Evolutionary conservation across 2,113 vertebrate species (phyloP), one percentile per base, ranked within the genome.

Genomic region (Pteropus alecto): DNA sequence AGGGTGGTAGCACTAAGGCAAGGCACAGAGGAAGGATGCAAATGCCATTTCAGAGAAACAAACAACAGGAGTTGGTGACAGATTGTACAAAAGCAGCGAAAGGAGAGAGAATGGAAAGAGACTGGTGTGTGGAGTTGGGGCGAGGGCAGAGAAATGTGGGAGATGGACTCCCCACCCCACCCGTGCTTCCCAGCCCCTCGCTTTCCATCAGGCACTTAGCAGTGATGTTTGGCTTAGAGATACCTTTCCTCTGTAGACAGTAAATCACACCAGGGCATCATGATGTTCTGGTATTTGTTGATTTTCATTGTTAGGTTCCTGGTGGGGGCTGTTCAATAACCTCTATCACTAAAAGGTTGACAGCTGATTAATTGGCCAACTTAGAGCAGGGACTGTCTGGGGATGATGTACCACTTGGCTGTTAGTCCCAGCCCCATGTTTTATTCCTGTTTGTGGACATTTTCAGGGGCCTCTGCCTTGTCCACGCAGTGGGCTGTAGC

Each of bases 11-110:
- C 63, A 4, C 26, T 22, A 5, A 63, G 60, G n/a, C 0, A 0
- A 88, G 58, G 65, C 63, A 56, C 56, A 93, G 79, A 76, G 43
- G 71, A 51, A 93, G 68, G 68, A 81, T 43, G 73, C 60, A 79
- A 74, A 46, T 90, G 91, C 65, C 67, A 76, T 94, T 95, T 76
- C 48, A 19, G 30, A 93, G 77, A 94, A 93, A 58, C 86, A 68
- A 92, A 46, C 30, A 70, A 78, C 95, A 94, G 94, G 83, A 76
- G 58, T 30, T 88, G 82, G 38, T 43, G 43, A 94, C 94, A 96
- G 78, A 94, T 70, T 93, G 96, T 65, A 91, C 63, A 48, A 58
- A 95, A 70, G 73, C 65, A 33, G 46, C 35, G 43, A 63, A 46
- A 63, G 78, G 67, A 86, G 79, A 63, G 54, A 51, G 71, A 56